Evolutionary conservation across 2,113 vertebrate species (phyloP).

Genomic region (Labeo rohita): DNA sequence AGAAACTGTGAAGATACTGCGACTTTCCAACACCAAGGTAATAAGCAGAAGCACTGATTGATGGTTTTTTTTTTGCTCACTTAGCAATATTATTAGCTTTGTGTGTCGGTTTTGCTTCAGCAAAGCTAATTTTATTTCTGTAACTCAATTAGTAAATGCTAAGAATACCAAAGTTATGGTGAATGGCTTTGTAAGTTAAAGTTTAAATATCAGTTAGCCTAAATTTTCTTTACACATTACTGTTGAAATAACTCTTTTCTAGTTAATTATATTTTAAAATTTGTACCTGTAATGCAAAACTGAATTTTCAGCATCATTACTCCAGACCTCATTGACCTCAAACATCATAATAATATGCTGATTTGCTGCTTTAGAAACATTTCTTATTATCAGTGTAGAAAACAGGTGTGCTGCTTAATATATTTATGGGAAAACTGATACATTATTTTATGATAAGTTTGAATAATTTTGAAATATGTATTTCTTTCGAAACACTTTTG

Average conservation of each 20-base stretch:
- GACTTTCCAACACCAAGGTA: conserved; percentile 75
- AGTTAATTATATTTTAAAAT: not conserved
- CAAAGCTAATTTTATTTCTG: not conserved
- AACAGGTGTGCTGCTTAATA: not conserved
- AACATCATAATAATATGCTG: not conserved
- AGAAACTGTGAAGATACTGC: conserved; percentile 73
- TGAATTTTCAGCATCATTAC: not conserved
- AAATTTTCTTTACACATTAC: not conserved
- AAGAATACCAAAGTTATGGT: not conserved
- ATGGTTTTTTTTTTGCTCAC: not conserved
- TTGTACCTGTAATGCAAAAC: not conserved
- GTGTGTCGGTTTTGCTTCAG: not conserved
- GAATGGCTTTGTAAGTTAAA: not conserved
- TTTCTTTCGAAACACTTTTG: too few species aligned
- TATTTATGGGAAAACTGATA: not conserved
- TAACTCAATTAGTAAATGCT: not conserved
- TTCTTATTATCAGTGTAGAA: not conserved
- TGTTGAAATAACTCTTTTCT: not conserved
- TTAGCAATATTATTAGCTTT: not conserved
- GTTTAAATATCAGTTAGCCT: not conserved
- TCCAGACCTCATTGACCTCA: not conserved
- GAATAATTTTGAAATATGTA: too few species aligned
- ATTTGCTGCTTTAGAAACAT: not conserved
- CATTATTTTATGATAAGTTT: too few species aligned
- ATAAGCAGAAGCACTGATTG: not conserved